Evolutionary conservation across 2,888 invertebrate species (phyloP), one percentile per base, ranked within the genome.

Genomic region (Chesias legatella): DNA sequence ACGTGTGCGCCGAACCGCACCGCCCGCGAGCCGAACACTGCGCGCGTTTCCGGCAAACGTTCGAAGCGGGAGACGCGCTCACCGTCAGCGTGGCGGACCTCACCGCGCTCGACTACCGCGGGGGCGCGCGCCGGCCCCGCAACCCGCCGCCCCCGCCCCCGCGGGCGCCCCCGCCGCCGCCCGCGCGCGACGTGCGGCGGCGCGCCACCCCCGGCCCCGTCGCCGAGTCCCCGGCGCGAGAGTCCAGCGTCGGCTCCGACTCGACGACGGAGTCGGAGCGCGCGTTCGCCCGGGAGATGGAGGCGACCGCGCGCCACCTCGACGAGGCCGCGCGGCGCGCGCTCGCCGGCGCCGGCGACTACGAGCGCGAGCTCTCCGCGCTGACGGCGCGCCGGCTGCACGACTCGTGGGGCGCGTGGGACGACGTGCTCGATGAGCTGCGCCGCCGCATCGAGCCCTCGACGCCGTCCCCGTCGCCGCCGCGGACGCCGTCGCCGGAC

Each of bases 21-120:
- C 75, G 73, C 10, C 72, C 63, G 67, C 63, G 60, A 1, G 33
- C 47, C 35, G 57, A 66, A 30, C 84, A 83, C 53, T 73, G 75
- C 51, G 79, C 84, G 53, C 76, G 78, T 40, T 88, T 88, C 68
- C 74, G 79, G n/a, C 88, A 88, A 57, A 66, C 78, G 46, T 88
- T 88, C 59, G 79, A 86, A 46, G 84, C 88, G 39, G 73, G 72
- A 60, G 88, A 88, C 57, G 72, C 69, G 69, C 88, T 83, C 63
- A 91, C 91, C 63, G 90, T 90, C 60, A 91, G 91, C 72, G 91
- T 91, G 78, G 90, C 90, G 36, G 90, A 91, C 78, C 79, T 91
- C 53, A 91, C 91, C 27, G 82, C 90, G 40, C 76, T 91, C 42
- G 90, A 91, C 63, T 91, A 90, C 82, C 66, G 90, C 68, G 71